phyloP scores from a whole-genome alignment of 2,888 invertebrate species.

The Eupelmus urozonus region DNA sequence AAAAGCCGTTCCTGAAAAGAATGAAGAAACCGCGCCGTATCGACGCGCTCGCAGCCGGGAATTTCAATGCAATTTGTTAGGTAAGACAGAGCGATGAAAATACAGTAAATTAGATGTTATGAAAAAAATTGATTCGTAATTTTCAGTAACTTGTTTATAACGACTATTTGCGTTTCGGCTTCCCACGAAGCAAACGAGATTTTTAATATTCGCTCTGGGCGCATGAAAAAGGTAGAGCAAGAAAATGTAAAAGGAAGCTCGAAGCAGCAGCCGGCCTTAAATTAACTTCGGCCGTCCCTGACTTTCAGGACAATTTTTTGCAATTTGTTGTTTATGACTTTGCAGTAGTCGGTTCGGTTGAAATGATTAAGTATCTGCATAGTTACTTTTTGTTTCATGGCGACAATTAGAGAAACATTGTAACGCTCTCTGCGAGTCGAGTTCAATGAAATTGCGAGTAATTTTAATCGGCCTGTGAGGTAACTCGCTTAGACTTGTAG shows the following conservation, averaged over 20 bases:
- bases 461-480: background rate
- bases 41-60: background rate
- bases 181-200: too few species aligned
- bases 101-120: too few species aligned
- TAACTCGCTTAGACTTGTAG: background rate
- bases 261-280: background rate
- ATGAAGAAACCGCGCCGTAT: background rate
- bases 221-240: too few species aligned
- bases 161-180: too few species aligned
- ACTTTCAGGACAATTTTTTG: background rate
- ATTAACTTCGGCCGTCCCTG: background rate
- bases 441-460: conserved; percentile 5
- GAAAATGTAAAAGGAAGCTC: background rate
- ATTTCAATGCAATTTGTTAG: too few species aligned
- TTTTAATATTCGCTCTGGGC: too few species aligned
- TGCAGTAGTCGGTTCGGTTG: too few species aligned
- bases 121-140: too few species aligned
- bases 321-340: background rate
- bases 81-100: too few species aligned
- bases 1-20: background rate
- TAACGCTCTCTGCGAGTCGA: background rate
- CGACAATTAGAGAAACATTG: background rate
- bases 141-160: too few species aligned
- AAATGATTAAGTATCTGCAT: background rate
- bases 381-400: background rate